Evolutionary conservation across 2,797 vertebrate genomes (phyloP).

Genomic region (Babyrousa celebensis): DNA sequence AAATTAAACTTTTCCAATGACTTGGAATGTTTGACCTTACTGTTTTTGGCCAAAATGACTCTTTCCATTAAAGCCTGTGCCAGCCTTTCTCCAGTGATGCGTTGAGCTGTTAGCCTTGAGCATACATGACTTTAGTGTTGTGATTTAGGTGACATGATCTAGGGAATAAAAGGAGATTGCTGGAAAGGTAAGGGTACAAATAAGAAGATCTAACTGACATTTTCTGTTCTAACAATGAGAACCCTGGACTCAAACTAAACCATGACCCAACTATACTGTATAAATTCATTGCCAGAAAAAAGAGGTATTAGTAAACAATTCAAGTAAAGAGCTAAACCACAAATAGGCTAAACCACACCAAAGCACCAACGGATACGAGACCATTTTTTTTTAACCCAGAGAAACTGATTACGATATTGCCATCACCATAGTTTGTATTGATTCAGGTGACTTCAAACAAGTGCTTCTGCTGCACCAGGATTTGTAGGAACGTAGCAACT

Average conservation of each 20-base stretch:
- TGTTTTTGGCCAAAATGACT: background rate
- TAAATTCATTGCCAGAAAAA: constrained; percentile 43
- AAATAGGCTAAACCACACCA: background rate
- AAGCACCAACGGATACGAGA: background rate
- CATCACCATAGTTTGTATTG: background rate
- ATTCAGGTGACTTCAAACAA: constrained; percentile 27
- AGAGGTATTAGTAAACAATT: background rate
- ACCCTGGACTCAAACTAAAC: background rate
- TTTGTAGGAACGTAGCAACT: constrained; percentile 11
- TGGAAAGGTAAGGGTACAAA: constrained; percentile 48
- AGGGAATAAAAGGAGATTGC: constrained; percentile 15
- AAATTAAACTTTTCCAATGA: constrained; percentile 29
- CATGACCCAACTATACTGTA: background rate
- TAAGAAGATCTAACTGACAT: constrained; percentile 3
- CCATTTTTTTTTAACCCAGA: background rate
- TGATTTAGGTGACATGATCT: constrained; percentile 36
- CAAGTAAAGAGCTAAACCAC: background rate
- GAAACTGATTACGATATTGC: background rate
- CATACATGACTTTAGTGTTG: background rate
- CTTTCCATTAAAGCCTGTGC: background rate
- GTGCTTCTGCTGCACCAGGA: background rate
- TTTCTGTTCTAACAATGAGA: constrained; percentile 11
- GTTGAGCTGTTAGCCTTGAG: background rate
- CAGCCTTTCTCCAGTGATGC: background rate
- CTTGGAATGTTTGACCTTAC: background rate